Conservation (phyloP, 2,888 invertebrate genomes). For the Tenodera sinensis region DNA sequence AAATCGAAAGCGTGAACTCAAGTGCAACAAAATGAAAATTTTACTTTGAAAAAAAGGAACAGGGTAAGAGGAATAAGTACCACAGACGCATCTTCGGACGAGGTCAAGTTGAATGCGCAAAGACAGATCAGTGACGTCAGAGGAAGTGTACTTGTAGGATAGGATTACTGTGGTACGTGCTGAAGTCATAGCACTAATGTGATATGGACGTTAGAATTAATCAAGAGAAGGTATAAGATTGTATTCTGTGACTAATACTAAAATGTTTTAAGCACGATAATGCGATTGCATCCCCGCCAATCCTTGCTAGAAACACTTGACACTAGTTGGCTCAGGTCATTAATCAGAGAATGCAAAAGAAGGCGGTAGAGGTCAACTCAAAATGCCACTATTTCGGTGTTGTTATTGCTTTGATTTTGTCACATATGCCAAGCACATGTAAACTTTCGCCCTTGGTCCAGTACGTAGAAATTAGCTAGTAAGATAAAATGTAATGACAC, state of each 20-base stretch:
- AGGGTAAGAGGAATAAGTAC: background rate
- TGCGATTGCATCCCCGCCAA: background rate
- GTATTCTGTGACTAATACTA: background rate
- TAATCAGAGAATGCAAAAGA: conserved; percentile 23
- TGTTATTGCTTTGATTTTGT: background rate
- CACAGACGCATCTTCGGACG: background rate
- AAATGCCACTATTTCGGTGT: conserved; percentile 4
- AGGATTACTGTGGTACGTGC: conserved; percentile 28
- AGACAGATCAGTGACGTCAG: conserved; percentile 33
- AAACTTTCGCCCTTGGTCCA: background rate
- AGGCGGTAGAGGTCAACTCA: conserved; percentile 31
- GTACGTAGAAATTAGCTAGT: background rate
- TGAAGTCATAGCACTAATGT: conserved; percentile 13
- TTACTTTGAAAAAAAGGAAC: background rate
- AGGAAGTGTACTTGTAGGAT: conserved; percentile 32
- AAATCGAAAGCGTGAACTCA: background rate
- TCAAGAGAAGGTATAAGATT: background rate
- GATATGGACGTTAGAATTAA: conserved; percentile 4
- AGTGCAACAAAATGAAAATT: background rate
- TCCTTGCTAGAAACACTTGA: background rate
- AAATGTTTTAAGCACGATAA: background rate
- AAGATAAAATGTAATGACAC: background rate
- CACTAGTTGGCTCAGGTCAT: conserved; percentile 5
- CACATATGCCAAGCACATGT: background rate
- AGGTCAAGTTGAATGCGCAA: conserved; percentile 25